Base-by-base conservation (phyloP, 2,888 invertebrate species). In the Pheosia gnoma region DNA sequence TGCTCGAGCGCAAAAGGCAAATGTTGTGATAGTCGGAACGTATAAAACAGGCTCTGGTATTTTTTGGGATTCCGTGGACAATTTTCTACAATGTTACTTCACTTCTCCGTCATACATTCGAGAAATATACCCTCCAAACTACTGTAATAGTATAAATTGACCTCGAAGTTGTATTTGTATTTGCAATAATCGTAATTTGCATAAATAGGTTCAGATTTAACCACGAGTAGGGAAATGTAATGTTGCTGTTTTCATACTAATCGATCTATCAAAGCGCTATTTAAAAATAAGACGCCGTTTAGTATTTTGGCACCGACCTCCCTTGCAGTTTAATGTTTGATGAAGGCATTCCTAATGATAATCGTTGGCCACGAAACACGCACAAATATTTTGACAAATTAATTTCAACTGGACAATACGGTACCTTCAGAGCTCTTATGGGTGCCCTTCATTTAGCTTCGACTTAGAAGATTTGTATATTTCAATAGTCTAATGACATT, bases 361-460 rank as follows among this genome's bases (percentile, higher is more conserved):
- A 74, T 73, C 66, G 67, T 65, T 71, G 58, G 66, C 65, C 62
- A 59, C 63, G 58, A 59, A 65, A 59, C 59, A 59, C 60, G 61
- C 61, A 59, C 63, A 58, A 71, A 62, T 66, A 61, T 70, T 78
- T 74, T 66, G 65, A 61, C 71, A 79, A 76, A 80, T 72, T 76
- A 67, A 72, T 72, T 63, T 66, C 64, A 59, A 63, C 57, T 59
- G 64, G 64, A 71, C 67, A 70, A 69, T 77, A 77, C 68, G 75
- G 72, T 75, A 70, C 66, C 63, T 63, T 70, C 66, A 70, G 62
- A 67, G 67, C 63, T 69, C 69, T 72, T 65, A 66, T 73, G 65
- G 71, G 67, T 75, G 60, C 58, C 64, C 66, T 71, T 82, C 82
- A 84, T 55, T 83, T 83, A 75, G 25, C 80, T 79, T 79, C 75